These are phyloP conservation scores for Electrona antarctica DNA, from an alignment of 2,113 vertebrate genomes.

Conservation along the genomic window DNA sequence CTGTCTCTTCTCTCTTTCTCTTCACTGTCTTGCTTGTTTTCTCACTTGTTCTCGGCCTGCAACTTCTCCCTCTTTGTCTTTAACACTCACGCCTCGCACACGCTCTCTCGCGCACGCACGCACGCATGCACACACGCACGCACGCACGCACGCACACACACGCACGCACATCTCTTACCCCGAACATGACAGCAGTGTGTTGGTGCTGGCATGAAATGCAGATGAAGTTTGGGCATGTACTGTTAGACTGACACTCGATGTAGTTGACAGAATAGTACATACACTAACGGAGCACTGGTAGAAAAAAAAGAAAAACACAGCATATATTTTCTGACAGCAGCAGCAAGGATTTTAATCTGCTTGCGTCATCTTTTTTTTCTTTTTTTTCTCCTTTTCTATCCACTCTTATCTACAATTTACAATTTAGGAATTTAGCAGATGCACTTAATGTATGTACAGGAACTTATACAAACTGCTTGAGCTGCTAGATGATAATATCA, in stretches of 20 bases:
- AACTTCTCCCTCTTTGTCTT: constrained; percentile 37
- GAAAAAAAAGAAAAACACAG: constrained; percentile 27
- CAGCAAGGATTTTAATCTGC: constrained; percentile 12
- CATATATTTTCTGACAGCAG: constrained; percentile 19
- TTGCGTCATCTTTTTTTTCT: not conserved
- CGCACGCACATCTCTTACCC: constrained; percentile 15
- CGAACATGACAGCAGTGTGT: constrained; percentile 65
- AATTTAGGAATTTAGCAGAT: not conserved
- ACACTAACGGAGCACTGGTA: constrained; percentile 11
- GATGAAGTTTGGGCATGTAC: constrained; percentile 38
- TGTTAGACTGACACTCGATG: constrained; percentile 31
- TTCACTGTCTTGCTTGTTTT: constrained; percentile 62
- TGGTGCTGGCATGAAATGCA: constrained; percentile 68
- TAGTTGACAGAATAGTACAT: constrained; percentile 43
- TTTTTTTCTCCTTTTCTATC: not conserved
- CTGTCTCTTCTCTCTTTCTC: constrained; percentile 62
- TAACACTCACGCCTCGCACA: not conserved
- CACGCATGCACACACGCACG: not conserved
- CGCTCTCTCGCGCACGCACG: constrained; percentile 8
- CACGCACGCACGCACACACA: not conserved
- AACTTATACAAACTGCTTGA: too few relatives aligned
- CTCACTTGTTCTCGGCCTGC: constrained; percentile 45
- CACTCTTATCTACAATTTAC: not conserved
- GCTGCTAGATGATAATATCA: too few relatives aligned
- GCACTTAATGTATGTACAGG: too few relatives aligned